Evolutionary conservation across 1,140 invertebrate genomes (phyloP).

Genomic region (Sminthurinus signatus): DNA sequence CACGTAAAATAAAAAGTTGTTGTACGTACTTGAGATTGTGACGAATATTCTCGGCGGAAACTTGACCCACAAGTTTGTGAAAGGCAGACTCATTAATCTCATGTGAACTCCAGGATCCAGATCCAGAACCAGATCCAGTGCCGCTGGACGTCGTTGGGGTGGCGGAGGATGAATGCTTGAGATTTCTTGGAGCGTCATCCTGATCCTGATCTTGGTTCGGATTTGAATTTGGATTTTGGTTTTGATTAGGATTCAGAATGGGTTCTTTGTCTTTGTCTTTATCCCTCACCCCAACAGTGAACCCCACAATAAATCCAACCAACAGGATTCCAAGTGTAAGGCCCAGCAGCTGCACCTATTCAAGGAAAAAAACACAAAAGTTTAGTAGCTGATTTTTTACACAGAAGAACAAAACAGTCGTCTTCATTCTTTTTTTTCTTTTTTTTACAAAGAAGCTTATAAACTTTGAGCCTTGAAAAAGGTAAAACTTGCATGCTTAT

Average conservation of each 20-base stretch:
- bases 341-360: slow-evolving; percentile 23
- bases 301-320: slow-evolving; percentile 25
- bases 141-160: too few relatives aligned
- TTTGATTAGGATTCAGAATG: too few relatives aligned
- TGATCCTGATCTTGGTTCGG: too few relatives aligned
- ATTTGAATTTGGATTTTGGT: too few relatives aligned
- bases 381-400: too few relatives aligned
- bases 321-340: slow-evolving; percentile 19
- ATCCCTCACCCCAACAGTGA: too few relatives aligned
- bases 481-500: too few relatives aligned
- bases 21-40: slow-evolving; percentile 33
- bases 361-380: slow-evolving; percentile 12
- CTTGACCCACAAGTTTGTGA: slow-evolving; percentile 29
- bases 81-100: slow-evolving; percentile 27
- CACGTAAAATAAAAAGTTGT: too few relatives aligned
- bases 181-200: slow-evolving; percentile 13
- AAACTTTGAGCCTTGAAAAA: not conserved
- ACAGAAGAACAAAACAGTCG: too few relatives aligned
- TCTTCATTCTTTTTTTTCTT: too few relatives aligned
- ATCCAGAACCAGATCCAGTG: too few relatives aligned
- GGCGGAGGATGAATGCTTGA: slow-evolving; percentile 16
- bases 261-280: too few relatives aligned
- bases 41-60: slow-evolving; percentile 27
- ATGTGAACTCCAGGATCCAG: slow-evolving; percentile 17
- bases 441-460: not conserved